Evolutionary conservation across 2,797 vertebrate genomes (phyloP), one percentile per base, ranked within the genome.

Genomic region (Molossus alvarezi): DNA sequence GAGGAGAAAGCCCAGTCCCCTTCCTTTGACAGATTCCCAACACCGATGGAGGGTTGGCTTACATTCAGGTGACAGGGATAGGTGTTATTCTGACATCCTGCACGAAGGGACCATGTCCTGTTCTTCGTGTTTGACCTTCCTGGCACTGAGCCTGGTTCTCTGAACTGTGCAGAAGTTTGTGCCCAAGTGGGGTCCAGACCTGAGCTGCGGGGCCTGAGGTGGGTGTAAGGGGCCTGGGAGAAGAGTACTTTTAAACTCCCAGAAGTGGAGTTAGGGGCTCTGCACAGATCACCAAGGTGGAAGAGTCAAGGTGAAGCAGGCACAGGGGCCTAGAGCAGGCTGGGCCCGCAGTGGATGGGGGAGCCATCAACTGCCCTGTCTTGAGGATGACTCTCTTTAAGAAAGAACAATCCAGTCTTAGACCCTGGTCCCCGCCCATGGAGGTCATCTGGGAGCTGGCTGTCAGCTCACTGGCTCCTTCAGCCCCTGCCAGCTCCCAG

Each of bases 361-460:
- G 60, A 83, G 65, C 33, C 83, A 91, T 76, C 0, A 53, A 90
- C 90, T 14, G 15, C 57, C 0, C 0, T 0, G 9, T 60, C 84
- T 93, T 4, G 0, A 2, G 33, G 85, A n/a, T 29, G 48, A 81
- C 57, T 85, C 79, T 87, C 37, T 84, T 89, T 79, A 37, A 62
- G 11, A 33, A 17, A 90, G 89, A 97, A 91, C 88, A 90, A 94
- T 93, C 89, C 53, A 29, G 71, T 91, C 94, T 95, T n/a, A 69
- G 81, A 53, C 91, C 64, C 57, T 76, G 41, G 53, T 73, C 0
- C 0, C 67, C 1, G 0, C 84, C 69, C 76, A 75, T 37, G 0
- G 82, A 95, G 87, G 95, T 97, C 91, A 87, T 79, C 81, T n/a
- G 94, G 65, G 91, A 94, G 77, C 87, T 62, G 95, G 91, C 69